Percentiles rank a stretch among this genome's conserved stretches.
Evolutionary conservation across 1,140 invertebrate species (phyloP).

Genomic region (Drosophila willistoni): DNA sequence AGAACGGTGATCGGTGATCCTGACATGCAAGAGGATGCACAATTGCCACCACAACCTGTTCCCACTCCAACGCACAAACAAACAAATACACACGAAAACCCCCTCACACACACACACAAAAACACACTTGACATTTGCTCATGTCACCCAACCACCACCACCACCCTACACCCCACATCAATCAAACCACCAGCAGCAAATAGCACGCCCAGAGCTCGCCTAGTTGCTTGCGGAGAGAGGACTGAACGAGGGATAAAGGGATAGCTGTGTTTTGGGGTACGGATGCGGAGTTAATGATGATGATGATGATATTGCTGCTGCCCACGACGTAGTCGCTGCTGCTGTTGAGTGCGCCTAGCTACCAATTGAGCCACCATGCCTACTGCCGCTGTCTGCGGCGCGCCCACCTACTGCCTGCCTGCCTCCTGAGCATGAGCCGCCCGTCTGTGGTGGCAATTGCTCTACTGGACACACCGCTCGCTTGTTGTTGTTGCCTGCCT

Average conservation of each 20-base stretch:
- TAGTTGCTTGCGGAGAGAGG: slow-evolving; percentile 38
- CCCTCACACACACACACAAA: slow-evolving; percentile 15
- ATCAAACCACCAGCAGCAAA: slow-evolving; percentile 19
- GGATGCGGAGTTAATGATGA: slow-evolving; percentile 27
- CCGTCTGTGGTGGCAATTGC: slow-evolving; percentile 45
- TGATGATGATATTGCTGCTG: slow-evolving; percentile 30
- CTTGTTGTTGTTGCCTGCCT: slow-evolving; percentile 57
- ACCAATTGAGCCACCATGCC: slow-evolving; percentile 55
- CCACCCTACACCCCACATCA: slow-evolving; percentile 8
- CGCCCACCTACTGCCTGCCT: slow-evolving; percentile 35
- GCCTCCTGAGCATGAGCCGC: slow-evolving; percentile 42
- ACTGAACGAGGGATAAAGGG: slow-evolving; percentile 14
- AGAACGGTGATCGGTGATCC: slow-evolving; percentile 17
- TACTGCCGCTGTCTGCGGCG: slow-evolving; percentile 40
- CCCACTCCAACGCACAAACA: slow-evolving; percentile 25
- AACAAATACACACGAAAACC: slow-evolving; percentile 11
- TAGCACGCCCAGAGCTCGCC: slow-evolving; percentile 33
- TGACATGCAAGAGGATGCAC: slow-evolving; percentile 37
- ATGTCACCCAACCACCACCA: slow-evolving; percentile 14
- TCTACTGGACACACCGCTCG: slow-evolving; percentile 66
- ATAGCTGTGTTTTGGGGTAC: slow-evolving; percentile 36
- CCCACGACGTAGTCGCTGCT: slow-evolving; percentile 30
- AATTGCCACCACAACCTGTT: slow-evolving; percentile 27
- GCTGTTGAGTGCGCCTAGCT: slow-evolving; percentile 48
- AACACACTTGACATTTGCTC: slow-evolving; percentile 20